Percentiles rank a stretch among this genome's conserved stretches.
Conservation (phyloP, 2,888 invertebrate species). For the Campoletis raptor region DNA sequence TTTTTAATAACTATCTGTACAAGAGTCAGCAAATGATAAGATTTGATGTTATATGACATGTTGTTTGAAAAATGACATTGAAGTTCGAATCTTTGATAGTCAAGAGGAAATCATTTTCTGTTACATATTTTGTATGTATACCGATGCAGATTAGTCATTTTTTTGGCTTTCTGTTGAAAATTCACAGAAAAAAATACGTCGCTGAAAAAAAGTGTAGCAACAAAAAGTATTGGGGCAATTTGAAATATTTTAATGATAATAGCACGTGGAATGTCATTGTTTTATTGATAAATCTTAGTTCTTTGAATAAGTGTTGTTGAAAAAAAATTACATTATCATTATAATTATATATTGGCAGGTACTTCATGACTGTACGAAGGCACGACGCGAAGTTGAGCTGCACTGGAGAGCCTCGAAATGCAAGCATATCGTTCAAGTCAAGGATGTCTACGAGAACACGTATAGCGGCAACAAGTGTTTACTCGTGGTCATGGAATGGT, state of each 20-base stretch:
- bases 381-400: conserved; percentile 96
- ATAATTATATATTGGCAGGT: conserved; percentile 86
- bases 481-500: conserved; percentile 99
- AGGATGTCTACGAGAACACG: conserved; percentile 98
- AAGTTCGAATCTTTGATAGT: background rate
- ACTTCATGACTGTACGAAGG: conserved; percentile 96
- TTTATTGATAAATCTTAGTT: background rate
- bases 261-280: background rate
- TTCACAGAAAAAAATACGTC: background rate
- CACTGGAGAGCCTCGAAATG: conserved; percentile 97
- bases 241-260: background rate
- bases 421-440: conserved; percentile 95
- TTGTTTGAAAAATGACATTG: background rate
- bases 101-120: background rate
- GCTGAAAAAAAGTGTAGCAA: background rate
- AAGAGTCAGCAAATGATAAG: conserved; percentile 4
- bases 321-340: conserved; percentile 7
- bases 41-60: conserved; percentile 4
- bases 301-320: background rate
- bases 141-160: background rate
- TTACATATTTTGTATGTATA: background rate
- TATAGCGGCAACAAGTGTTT: conserved; percentile 96
- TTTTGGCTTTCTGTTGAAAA: background rate
- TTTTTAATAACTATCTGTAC: conserved; percentile 6
- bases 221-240: background rate